Percentiles rank a stretch among this genome's conserved stretches.
Conservation (phyloP, 53 echinoderm and acorn worm species). For the Apostichopus leukothele region DNA sequence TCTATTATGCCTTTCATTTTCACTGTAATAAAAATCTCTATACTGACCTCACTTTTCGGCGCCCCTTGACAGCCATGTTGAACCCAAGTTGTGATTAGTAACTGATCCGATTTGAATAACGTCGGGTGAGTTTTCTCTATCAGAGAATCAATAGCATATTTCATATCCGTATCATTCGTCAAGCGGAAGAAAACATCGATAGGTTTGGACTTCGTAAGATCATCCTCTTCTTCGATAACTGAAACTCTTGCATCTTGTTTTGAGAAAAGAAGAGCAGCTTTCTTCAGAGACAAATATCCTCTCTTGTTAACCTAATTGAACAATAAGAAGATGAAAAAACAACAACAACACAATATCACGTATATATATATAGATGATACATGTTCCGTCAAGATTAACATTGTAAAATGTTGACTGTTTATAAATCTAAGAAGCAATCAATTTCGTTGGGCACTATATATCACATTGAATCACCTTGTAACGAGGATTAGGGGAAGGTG, state of each 20-base stretch:
- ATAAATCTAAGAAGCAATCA: too few relatives aligned
- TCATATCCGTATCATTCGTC: neutral
- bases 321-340: too few relatives aligned
- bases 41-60: neutral
- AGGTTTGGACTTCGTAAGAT: neutral
- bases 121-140: neutral
- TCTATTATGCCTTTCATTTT: neutral
- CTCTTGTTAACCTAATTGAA: slow-evolving; percentile 4
- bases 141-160: neutral
- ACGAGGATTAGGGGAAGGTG: too few relatives aligned
- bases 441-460: too few relatives aligned
- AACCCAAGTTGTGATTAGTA: neutral
- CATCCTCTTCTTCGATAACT: neutral
- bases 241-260: neutral
- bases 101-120: neutral
- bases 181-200: neutral
- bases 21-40: neutral
- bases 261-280: neutral
- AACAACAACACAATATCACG: too few relatives aligned
- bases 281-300: neutral
- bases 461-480: too few relatives aligned
- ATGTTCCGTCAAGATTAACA: too few relatives aligned
- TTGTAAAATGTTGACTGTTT: too few relatives aligned
- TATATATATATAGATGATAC: too few relatives aligned
- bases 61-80: neutral